A percentile compares a stretch with the other conserved stretches of the same genome.
Conservation (phyloP, 2,113 vertebrate genomes). For the Zingel zingel region DNA sequence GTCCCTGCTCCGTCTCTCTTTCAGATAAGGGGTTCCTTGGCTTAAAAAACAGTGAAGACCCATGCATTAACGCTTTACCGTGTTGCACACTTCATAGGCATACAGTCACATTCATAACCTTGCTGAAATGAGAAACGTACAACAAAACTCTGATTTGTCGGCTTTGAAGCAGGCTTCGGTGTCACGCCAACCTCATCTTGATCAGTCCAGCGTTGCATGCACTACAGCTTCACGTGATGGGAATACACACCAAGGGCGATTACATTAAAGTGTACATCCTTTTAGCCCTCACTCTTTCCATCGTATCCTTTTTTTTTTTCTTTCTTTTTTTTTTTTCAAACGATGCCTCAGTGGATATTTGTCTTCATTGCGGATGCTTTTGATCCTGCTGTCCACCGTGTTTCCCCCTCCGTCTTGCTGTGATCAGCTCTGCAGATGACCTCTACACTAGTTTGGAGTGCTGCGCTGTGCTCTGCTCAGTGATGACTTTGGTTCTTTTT, state of each 20-base stretch:
- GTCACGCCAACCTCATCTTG: neutral
- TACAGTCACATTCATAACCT: slow-evolving; percentile 14
- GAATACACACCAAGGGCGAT: slow-evolving; percentile 37
- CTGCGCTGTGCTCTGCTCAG: slow-evolving; percentile 43
- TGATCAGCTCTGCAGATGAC: slow-evolving; percentile 59
- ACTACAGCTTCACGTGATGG: neutral
- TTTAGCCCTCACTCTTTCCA: slow-evolving; percentile 15
- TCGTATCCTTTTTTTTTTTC: slow-evolving; percentile 40
- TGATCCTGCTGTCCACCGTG: slow-evolving; percentile 62
- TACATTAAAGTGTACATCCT: slow-evolving; percentile 22
- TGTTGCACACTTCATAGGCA: slow-evolving; percentile 4
- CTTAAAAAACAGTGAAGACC: no score
- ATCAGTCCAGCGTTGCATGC: neutral
- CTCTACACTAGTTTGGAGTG: slow-evolving; percentile 50
- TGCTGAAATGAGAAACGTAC: slow-evolving; percentile 12
- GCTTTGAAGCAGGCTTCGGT: slow-evolving; percentile 44
- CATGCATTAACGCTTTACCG: no score
- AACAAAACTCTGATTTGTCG: slow-evolving; percentile 19
- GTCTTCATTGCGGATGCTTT: slow-evolving; percentile 60
- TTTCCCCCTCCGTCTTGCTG: slow-evolving; percentile 19
- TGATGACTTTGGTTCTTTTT: slow-evolving; percentile 53
- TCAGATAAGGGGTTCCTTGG: no score
- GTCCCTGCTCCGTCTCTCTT: no score
- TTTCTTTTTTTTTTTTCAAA: slow-evolving; percentile 34
- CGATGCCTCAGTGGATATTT: slow-evolving; percentile 56